phyloP scores from a whole-genome alignment of 2,888 invertebrate genomes.

The Eristalis arbustorum region DNA sequence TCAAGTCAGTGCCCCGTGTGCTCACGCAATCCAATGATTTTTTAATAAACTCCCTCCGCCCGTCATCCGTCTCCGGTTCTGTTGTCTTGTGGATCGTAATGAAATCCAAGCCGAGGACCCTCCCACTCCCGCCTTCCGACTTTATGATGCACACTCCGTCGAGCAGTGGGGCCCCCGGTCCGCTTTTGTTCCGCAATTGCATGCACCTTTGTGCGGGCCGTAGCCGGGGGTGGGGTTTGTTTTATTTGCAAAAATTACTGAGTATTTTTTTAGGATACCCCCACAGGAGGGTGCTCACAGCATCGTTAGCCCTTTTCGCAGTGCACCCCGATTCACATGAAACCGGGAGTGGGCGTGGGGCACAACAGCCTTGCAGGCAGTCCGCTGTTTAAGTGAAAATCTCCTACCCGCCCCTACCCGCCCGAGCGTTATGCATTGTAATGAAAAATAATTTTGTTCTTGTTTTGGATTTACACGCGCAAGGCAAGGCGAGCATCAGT shows the following conservation, averaged over 20 bases:
- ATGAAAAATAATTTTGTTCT: conserved; percentile 34
- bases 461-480: not conserved
- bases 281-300: not conserved
- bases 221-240: not conserved
- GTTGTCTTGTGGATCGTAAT: conserved; percentile 34
- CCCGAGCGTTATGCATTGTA: conserved; percentile 27
- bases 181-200: conserved; percentile 24
- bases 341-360: not conserved
- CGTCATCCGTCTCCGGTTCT: not conserved
- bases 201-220: conserved; percentile 40
- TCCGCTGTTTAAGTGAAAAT: not conserved
- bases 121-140: conserved; percentile 20
- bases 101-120: conserved; percentile 22
- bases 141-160: conserved; percentile 54
- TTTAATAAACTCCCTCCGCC: not conserved
- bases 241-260: conserved; percentile 18
- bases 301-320: conserved; percentile 27
- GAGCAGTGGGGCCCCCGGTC: not conserved
- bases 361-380: not conserved
- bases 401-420: not conserved
- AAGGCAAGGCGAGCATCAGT: not conserved
- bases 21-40: conserved; percentile 20
- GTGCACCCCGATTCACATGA: conserved; percentile 6
- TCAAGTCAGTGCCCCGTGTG: too few species aligned
- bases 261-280: conserved; percentile 21